Evolutionary conservation across 2,888 invertebrate genomes (phyloP).

Genomic region (Leucophenga montana): DNA sequence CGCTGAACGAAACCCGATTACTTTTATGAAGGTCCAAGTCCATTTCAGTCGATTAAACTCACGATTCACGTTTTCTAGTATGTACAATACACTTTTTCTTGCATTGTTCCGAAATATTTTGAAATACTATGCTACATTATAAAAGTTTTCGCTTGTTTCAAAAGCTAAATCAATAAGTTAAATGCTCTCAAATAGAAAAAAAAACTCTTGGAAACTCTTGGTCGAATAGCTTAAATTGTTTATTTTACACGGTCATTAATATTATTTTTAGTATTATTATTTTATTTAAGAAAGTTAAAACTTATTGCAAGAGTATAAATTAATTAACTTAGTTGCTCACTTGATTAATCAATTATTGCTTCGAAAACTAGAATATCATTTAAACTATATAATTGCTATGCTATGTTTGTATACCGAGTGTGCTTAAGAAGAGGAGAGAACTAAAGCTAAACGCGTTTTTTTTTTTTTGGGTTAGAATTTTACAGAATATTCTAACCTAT

Average conservation of each 20-base stretch:
- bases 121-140: too few relatives aligned
- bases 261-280: not conserved
- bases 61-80: too few relatives aligned
- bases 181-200: too few relatives aligned
- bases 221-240: too few relatives aligned
- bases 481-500: not conserved
- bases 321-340: not conserved
- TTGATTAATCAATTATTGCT: slow-evolving; percentile 17
- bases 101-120: too few relatives aligned
- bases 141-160: too few relatives aligned
- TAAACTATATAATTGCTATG: not conserved
- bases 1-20: too few relatives aligned
- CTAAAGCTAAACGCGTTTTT: slow-evolving; percentile 9
- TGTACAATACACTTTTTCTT: too few relatives aligned
- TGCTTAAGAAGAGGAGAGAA: slow-evolving; percentile 3
- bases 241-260: not conserved
- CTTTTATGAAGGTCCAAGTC: too few relatives aligned
- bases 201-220: too few relatives aligned
- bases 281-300: not conserved
- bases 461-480: not conserved
- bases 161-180: too few relatives aligned
- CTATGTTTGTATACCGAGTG: slow-evolving; percentile 1
- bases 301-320: slow-evolving; percentile 3
- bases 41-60: too few relatives aligned
- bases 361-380: slow-evolving; percentile 17